Evolutionary conservation across 2,113 vertebrate genomes (phyloP), one percentile per base, ranked within the genome.

Genomic region (Pterocles orientalis): DNA sequence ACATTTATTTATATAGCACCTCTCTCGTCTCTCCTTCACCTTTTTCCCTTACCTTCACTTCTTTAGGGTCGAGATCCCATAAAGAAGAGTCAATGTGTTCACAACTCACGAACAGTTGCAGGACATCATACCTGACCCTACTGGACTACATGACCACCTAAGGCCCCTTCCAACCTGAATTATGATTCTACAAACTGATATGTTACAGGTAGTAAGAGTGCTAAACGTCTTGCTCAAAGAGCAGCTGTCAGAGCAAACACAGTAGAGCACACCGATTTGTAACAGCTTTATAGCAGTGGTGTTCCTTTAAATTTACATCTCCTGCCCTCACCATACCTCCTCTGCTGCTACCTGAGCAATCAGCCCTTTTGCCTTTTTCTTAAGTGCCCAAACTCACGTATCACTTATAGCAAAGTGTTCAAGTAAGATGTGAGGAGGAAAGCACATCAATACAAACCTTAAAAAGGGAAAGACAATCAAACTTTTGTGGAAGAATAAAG

Each of bases 391-490:
- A 88, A 80, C 6, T 7, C 50, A 47, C 4, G 26, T 70, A 36
- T n/a, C 25, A n/a, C 15, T 76, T 62, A 50, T 0, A 3, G 33
- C 1, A 1, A 71, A 43, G 15, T 4, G 15, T 26, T 53, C 21
- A 47, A 58, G 24, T 39, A 48, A 78, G 51, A 53, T 16, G 6
- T 16, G 26, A 92, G 33, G 10, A 79, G 19, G 20, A 94, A 93
- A 51, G 23, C 4, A 60, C 15, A 57, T 9, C 50, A 36, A 53
- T 9, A 50, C 4, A 73, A 70, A 62, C 41, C n/a, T 47, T 57
- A 41, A 31, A 39, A 89, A 77, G 5, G 23, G 14, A 85, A 78
- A 87, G 54, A 61, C 0, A 0, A 48, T 31, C 53, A 70, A 91
- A 90, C 10, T 13, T 72, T 13, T 10, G 28, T 7, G 12, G 6